phyloP scores from a whole-genome alignment of 2,113 vertebrate species.

The Poeciliopsis occidentalis region DNA sequence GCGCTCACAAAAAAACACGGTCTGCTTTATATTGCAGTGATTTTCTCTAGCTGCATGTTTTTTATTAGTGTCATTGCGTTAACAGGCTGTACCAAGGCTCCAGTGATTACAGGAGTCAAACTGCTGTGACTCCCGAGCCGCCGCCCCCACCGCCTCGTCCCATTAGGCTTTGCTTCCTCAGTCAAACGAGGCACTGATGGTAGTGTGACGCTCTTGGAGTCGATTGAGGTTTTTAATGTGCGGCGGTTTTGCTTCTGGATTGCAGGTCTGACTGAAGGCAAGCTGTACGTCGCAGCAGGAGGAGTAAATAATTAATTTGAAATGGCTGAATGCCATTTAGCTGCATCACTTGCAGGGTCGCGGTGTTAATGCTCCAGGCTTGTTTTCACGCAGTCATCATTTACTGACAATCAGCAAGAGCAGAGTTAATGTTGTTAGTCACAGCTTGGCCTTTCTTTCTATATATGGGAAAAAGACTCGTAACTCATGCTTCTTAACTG shows the following conservation, averaged over 20 bases:
- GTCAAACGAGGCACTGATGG: not conserved
- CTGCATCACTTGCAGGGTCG: not conserved
- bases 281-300: not conserved
- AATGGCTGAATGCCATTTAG: not conserved
- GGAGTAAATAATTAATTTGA: constrained; percentile 4
- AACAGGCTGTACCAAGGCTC: not conserved
- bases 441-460: constrained; percentile 6
- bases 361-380: not conserved
- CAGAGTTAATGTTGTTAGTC: constrained; percentile 1
- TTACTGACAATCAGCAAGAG: not conserved
- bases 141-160: no score
- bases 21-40: not conserved
- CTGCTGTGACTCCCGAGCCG: not conserved
- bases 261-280: not conserved
- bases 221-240: not conserved
- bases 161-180: not conserved
- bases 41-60: not conserved
- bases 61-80: not conserved
- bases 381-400: not conserved
- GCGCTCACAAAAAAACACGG: not conserved
- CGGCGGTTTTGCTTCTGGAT: not conserved
- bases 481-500: not conserved
- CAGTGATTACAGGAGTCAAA: not conserved
- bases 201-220: not conserved
- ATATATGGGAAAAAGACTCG: not conserved